phyloP scores from a whole-genome alignment of 2,797 vertebrate genomes.

The Lepidocolaptes lacrymiger region DNA sequence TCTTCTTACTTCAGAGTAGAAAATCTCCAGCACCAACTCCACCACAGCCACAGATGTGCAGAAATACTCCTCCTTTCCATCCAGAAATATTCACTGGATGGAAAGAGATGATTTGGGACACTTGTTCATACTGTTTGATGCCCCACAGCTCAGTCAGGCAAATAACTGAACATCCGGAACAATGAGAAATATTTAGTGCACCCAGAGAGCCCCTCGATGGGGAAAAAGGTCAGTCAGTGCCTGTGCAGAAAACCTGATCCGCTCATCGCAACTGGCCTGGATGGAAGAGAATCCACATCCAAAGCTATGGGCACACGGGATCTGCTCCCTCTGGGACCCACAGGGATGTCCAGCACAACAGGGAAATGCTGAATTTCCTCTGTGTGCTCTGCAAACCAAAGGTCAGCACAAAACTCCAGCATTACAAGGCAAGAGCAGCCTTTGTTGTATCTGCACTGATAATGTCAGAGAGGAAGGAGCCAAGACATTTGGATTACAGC shows the following conservation, averaged over 20 bases:
- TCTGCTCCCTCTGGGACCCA: background rate
- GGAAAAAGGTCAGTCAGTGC: accelerated
- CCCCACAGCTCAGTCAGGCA: background rate
- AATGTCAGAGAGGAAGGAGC: background rate
- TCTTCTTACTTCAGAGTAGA: background rate
- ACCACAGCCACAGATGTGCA: background rate
- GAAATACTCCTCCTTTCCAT: background rate
- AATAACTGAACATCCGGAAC: background rate
- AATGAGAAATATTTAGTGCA: background rate
- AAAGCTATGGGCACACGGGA: background rate
- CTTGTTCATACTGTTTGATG: background rate
- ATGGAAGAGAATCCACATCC: background rate
- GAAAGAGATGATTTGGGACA: background rate
- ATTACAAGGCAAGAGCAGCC: accelerated
- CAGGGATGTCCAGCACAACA: background rate
- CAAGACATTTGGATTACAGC: background rate
- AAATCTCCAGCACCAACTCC: background rate
- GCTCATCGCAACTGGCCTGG: background rate
- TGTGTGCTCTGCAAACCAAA: background rate
- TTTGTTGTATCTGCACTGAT: background rate
- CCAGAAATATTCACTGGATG: background rate
- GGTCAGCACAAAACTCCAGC: background rate
- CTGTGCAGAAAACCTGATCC: background rate
- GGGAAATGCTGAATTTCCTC: background rate
- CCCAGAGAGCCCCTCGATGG: too few relatives aligned